phyloP scores from a whole-genome alignment of 2,888 invertebrate species.

The Hydriomena furcata region DNA sequence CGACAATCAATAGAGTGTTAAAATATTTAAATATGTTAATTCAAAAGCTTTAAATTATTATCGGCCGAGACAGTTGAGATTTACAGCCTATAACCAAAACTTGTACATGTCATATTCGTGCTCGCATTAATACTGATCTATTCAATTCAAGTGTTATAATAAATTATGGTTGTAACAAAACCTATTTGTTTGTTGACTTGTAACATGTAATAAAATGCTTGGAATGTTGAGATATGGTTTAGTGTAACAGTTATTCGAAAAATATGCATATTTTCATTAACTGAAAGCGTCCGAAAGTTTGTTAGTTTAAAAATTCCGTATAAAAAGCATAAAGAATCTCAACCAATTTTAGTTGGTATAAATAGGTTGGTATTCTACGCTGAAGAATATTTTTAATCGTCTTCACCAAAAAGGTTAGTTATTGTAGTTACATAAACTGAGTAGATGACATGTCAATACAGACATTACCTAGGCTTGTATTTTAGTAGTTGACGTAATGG shows the following conservation, averaged over 20 bases:
- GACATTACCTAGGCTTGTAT: no score
- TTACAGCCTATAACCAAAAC: slow-evolving; percentile 44
- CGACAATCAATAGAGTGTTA: slow-evolving; percentile 55
- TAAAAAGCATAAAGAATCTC: no score
- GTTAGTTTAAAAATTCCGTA: no score
- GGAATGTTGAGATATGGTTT: not conserved
- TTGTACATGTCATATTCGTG: slow-evolving; percentile 36
- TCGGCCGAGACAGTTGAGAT: slow-evolving; percentile 42
- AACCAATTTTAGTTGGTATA: no score
- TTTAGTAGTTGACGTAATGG: no score
- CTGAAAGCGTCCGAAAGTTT: no score
- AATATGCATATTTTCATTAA: no score
- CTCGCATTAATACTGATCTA: slow-evolving; percentile 57
- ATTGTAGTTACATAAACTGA: no score
- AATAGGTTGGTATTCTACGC: no score
- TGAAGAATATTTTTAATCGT: no score
- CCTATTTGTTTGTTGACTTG: slow-evolving; percentile 25
- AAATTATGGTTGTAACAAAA: slow-evolving; percentile 31
- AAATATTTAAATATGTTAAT: slow-evolving; percentile 57
- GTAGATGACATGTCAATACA: no score
- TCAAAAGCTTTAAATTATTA: slow-evolving; percentile 44
- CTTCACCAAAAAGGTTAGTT: no score
- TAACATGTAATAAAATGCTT: not conserved
- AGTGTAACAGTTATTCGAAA: not conserved
- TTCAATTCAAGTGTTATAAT: slow-evolving; percentile 28